Percentiles rank a stretch among this genome's conserved stretches.
These are phyloP conservation scores for Misgurnus mizolepis DNA, from an alignment of 2,113 vertebrate genomes.

Conservation along the genomic window DNA sequence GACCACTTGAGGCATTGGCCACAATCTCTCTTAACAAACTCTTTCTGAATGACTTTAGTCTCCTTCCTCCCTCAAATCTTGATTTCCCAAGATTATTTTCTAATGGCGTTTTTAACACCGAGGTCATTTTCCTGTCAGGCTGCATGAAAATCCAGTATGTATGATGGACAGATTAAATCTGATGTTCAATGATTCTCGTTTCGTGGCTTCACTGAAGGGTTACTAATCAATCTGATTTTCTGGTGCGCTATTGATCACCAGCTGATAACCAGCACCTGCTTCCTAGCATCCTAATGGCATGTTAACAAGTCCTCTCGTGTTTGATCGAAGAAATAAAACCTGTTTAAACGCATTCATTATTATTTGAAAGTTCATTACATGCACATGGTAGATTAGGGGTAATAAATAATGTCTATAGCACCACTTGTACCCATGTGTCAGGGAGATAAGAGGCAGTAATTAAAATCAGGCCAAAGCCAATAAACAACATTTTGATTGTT, in stretches of 20 bases:
- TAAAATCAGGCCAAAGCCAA: slow-evolving; percentile 27
- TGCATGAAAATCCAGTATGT: neutral
- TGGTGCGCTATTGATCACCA: slow-evolving; percentile 20
- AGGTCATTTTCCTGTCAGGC: neutral
- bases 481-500: slow-evolving; percentile 35
- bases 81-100: neutral
- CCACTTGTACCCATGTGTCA: slow-evolving; percentile 15
- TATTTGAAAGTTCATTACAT: slow-evolving; percentile 25
- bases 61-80: neutral
- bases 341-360: neutral
- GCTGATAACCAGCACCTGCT: slow-evolving; percentile 8
- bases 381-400: slow-evolving; percentile 23
- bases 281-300: neutral
- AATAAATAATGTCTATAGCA: slow-evolving; percentile 30
- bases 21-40: neutral
- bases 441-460: slow-evolving; percentile 39
- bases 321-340: neutral
- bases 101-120: neutral
- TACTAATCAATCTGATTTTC: slow-evolving; percentile 14
- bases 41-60: neutral
- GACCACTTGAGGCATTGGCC: neutral
- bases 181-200: slow-evolving; percentile 19
- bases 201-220: neutral
- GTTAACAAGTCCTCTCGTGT: slow-evolving; percentile 8
- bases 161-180: slow-evolving; percentile 11